Conservation (phyloP, 2,797 vertebrate species). For the Hoplostethus mediterraneus region DNA sequence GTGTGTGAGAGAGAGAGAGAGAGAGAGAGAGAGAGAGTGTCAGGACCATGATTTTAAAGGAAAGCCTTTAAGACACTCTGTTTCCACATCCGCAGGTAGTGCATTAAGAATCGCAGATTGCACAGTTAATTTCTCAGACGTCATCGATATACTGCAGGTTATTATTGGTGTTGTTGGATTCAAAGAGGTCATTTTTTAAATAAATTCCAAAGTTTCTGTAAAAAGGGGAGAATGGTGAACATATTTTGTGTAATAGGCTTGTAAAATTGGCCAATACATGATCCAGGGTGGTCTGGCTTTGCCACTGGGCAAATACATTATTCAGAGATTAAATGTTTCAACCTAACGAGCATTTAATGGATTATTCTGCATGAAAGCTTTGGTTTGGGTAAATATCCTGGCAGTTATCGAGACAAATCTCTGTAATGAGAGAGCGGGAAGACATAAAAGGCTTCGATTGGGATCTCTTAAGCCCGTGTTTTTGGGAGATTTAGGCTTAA, state of each 20-base stretch:
- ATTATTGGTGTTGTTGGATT: no score
- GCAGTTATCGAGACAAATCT: slow-evolving; percentile 54
- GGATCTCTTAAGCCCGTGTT: not conserved
- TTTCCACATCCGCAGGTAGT: not conserved
- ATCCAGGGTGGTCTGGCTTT: slow-evolving; percentile 46
- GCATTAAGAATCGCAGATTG: not conserved
- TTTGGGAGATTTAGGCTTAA: no score
- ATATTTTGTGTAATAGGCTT: slow-evolving; percentile 20
- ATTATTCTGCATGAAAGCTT: slow-evolving; percentile 78
- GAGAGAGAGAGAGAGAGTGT: no score
- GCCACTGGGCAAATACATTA: slow-evolving; percentile 78
- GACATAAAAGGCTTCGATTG: slow-evolving; percentile 17
- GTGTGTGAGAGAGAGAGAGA: not conserved
- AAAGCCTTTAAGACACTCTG: no score
- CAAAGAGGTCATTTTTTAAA: no score
- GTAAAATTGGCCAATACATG: slow-evolving; percentile 49
- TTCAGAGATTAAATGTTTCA: slow-evolving; percentile 76
- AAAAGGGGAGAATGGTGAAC: slow-evolving; percentile 18
- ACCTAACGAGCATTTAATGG: slow-evolving; percentile 75
- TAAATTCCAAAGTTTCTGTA: slow-evolving; percentile 20
- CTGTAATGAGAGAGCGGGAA: slow-evolving; percentile 24
- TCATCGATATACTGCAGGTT: no score
- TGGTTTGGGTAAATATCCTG: slow-evolving; percentile 56
- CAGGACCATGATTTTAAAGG: no score
- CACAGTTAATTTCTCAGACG: no score